Conservation (phyloP, 2,797 vertebrate species). For the Sebastolobus altivelis region DNA sequence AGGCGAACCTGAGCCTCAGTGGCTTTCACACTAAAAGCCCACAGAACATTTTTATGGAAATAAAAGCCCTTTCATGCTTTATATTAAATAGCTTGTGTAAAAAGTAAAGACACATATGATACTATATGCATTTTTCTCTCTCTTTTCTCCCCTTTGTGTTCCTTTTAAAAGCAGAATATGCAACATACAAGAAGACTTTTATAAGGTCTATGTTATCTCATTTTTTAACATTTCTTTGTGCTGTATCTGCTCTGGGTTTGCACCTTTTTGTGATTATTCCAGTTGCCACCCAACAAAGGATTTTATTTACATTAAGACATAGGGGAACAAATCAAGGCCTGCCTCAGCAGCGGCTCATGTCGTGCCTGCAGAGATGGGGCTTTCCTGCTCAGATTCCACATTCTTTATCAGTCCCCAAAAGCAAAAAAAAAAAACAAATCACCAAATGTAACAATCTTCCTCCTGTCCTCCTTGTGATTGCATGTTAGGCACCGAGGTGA, state of each 20-base stretch:
- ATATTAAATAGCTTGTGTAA: conserved; percentile 46
- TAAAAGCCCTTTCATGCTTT: conserved; percentile 65
- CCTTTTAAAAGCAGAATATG: not conserved
- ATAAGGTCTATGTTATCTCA: conserved; percentile 11
- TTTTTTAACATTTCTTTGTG: conserved; percentile 24
- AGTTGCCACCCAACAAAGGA: conserved; percentile 57
- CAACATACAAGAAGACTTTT: conserved; percentile 7
- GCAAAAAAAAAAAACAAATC: conserved; percentile 82
- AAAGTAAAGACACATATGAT: conserved; percentile 42
- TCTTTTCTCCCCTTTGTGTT: conserved; percentile 25
- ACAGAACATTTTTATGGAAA: conserved; percentile 58
- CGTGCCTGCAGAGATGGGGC: conserved; percentile 68
- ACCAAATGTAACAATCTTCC: conserved; percentile 91
- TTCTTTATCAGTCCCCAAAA: conserved; percentile 83
- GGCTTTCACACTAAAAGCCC: conserved; percentile 64
- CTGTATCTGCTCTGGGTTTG: conserved; percentile 14
- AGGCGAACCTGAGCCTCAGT: conserved; percentile 56
- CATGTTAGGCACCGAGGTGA: conserved; percentile 88
- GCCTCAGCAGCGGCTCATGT: conserved; percentile 67
- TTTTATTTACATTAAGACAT: conserved; percentile 82
- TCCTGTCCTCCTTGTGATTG: conserved; percentile 87
- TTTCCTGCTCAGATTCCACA: conserved; percentile 78
- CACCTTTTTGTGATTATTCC: conserved; percentile 55
- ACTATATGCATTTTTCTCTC: conserved; percentile 15
- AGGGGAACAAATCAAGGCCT: conserved; percentile 75